These are phyloP conservation scores for Heliconius cydno DNA, from an alignment of 2,888 invertebrate species.

Conservation along the genomic window DNA sequence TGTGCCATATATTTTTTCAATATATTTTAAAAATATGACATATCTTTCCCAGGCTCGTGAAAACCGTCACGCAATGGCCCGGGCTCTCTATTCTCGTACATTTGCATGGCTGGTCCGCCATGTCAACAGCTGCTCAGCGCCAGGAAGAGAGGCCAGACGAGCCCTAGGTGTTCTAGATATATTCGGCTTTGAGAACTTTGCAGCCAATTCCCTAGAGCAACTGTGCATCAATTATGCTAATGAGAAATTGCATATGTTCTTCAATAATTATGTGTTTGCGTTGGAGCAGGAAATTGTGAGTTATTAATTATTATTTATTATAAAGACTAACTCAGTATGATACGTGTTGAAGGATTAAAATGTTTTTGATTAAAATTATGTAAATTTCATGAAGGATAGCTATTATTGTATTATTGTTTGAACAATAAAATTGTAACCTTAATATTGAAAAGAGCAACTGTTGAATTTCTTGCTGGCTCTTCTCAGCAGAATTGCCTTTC, in stretches of 20 bases:
- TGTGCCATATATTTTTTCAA: no score
- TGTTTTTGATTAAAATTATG: no score
- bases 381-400: no score
- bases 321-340: no score
- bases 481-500: no score
- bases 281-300: slow-evolving; percentile 96
- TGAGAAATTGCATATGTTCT: slow-evolving; percentile 97
- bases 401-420: no score
- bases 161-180: slow-evolving; percentile 96
- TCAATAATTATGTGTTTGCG: slow-evolving; percentile 98
- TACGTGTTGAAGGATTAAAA: no score
- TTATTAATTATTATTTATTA: slow-evolving; percentile 50
- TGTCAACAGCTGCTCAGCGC: slow-evolving; percentile 95
- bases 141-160: slow-evolving; percentile 89
- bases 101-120: slow-evolving; percentile 97
- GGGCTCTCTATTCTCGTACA: slow-evolving; percentile 93
- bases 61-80: slow-evolving; percentile 96
- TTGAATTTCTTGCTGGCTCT: no score
- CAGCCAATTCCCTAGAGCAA: slow-evolving; percentile 95
- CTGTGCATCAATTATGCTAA: slow-evolving; percentile 97
- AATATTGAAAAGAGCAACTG: no score
- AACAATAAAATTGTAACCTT: no score
- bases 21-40: no score
- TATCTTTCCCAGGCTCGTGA: slow-evolving; percentile 87
- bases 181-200: slow-evolving; percentile 97